Base-by-base conservation (phyloP, 2,113 vertebrate species). In the Ictalurus punctatus region DNA sequence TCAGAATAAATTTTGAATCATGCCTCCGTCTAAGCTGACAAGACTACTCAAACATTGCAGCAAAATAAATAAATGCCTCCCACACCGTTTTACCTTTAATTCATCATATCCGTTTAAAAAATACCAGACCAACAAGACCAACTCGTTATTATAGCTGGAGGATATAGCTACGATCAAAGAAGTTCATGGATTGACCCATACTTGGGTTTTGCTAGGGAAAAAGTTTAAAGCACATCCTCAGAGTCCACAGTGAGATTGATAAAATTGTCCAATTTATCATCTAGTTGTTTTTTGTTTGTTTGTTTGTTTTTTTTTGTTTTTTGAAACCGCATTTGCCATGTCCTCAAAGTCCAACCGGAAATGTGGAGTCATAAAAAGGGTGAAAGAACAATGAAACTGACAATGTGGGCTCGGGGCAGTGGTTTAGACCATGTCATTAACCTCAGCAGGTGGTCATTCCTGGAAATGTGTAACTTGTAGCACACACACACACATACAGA, bases 391-490 rank as follows among this genome's bases (percentile, higher is more conserved):
- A 34, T 82, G 71, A 67, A 71, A 65, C 83, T 83, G 85, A 78
- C 76, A 40, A 74, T 87, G 61, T 83, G 30, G 80, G 79, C 84
- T 79, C 58, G 67, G 85, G 85, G 85, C 78, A 87, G 56, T 58
- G 74, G 74, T 87, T 79, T 40, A 87, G 84, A 80, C 65, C 82
- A 84, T 91, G 86, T 63, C 88, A 85, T 86, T 74, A 84, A 91
- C 82, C 88, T 89, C 88, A 87, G 78, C 90, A 85, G 87, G 88
- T 89, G 88, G 88, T 89, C 84, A 82, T 89, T 89, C 63, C 83
- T 89, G 74, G 88, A 91, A 91, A 91, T 91, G 61, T 89, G 83
- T 89, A 89, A 89, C 88, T 76, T 85, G 76, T 85, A 85, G 73
- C 87, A 63, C 84, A 61, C 69, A 87, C 67, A 84, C 81, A 71